Base-by-base conservation (phyloP, 2,888 invertebrate genomes). In the Panopea generosa region DNA sequence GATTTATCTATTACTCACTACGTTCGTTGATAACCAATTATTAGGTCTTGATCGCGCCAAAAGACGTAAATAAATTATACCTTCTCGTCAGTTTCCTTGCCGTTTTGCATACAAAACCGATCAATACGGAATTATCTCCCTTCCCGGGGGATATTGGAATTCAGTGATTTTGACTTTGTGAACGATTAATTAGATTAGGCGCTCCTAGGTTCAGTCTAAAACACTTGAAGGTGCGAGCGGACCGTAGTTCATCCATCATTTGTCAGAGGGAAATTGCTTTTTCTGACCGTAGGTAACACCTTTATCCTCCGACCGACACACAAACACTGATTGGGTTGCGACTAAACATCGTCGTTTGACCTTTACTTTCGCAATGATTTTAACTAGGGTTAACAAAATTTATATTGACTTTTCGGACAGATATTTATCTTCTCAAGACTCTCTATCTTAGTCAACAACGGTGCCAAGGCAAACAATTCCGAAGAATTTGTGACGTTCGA, bases 21-120 rank as follows among this genome's bases (percentile, higher is more conserved):
- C n/a, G 47, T 40, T 56, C 52, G 68, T 57, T 57, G 47, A 77
- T 71, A 62, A 60, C 63, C 67, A 57, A 53, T 72, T 71, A 77
- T 77, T 77, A 69, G 72, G 68, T 68, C 68, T 24, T 69, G 72
- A 72, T 67, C 68, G 72, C 65, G 77, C 59, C 60, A 76, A 62
- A 80, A 69, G 56, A 76, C 79, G 60, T 80, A 75, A 80, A 80
- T 80, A 80, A 80, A 72, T 80, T 75, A 80, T 80, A 57, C 55
- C 52, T 49, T 55, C 47, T 60, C 45, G 62, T 55, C 66, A 50
- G 55, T 18, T 27, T 55, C 45, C 53, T 26, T 59, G n/a, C 63
- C 63, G 69, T 57, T 73, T 70, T 67, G 77, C 67, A 66, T 69
- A 72, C 47, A 69, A 80, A 65, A 56, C 65, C 69, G 72, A 76